Evolutionary conservation across 37 sponge, comb jelly and placozoan species (phyloP), one percentile per base, ranked within the genome.

Genomic region (Crambe crambe): DNA sequence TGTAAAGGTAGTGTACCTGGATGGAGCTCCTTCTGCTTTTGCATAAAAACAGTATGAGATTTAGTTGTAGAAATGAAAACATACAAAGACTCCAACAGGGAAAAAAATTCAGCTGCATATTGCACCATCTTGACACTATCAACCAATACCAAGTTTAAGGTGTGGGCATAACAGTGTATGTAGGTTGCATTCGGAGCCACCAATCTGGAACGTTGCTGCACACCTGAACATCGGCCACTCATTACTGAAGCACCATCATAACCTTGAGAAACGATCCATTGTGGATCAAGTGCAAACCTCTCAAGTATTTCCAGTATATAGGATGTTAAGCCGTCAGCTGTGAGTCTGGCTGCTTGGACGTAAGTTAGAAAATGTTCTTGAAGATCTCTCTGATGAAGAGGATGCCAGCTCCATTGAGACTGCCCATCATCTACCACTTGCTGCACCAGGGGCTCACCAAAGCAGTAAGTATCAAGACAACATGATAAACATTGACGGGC

Each of bases 181-280:
- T 79, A 73, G 9, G 31, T 44, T 21, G 76, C 75, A 29, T 63
- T 63, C 23, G 80, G 80, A 30, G 86, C 79, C 18, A 85, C 42
- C 38, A 72, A 68, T 59, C 42, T 79, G 41, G 78, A 56, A 34
- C 86, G 79, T 10, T 68, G 56, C 34, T 86, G 87, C n/a, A 80
- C 87, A 30, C 75, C 80, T 47, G 87, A 44, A 60, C 87, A 86
- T 22, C 34, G 18, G 6, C 87, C 80, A 74, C 79, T 85, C 73
- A 85, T 85, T 34, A 85, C 86, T 32, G 74, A 64, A 29, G 87
- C 87, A 20, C 87, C 87, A 79, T 86, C 80, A 66, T 86, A 85
- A 0, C 79, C 86, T 38, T 85, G 79, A 29, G 79, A 72, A 38
- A 78, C 79, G 12, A 85, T 78, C 37, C 60, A 70, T 37, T 23